phyloP scores from a whole-genome alignment of 2,113 vertebrate genomes.

The Chauna torquata region DNA sequence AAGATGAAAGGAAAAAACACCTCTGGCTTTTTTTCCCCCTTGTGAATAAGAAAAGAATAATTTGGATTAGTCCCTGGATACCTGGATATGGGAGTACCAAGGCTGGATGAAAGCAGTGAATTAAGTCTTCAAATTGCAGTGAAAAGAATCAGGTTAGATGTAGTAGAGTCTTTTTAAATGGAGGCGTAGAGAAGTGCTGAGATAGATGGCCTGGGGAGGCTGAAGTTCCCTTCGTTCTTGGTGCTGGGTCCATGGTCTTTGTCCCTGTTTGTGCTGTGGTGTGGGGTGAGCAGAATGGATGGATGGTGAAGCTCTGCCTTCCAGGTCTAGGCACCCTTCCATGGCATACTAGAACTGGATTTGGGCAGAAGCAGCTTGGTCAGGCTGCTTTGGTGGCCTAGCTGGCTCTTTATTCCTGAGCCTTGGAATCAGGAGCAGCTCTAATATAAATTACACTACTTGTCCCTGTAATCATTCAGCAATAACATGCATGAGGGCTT shows the following conservation, averaged over 20 bases:
- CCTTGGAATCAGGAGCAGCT: background rate
- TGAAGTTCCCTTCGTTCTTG: background rate
- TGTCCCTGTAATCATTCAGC: background rate
- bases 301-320: background rate
- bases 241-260: background rate
- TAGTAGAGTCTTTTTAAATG: background rate
- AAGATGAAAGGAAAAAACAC: background rate
- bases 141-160: background rate
- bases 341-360: accelerated
- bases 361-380: background rate
- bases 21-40: background rate
- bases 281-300: background rate
- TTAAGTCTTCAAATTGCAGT: background rate
- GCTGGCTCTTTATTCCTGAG: background rate
- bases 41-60: background rate
- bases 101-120: background rate
- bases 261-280: background rate
- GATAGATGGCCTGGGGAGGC: background rate
- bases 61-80: background rate
- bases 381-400: background rate
- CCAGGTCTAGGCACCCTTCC: background rate
- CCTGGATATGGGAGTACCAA: background rate
- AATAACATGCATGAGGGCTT: background rate
- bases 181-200: background rate
- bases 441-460: background rate